Conservation (phyloP, 2,888 invertebrate genomes). For the Melieria crassipennis region DNA sequence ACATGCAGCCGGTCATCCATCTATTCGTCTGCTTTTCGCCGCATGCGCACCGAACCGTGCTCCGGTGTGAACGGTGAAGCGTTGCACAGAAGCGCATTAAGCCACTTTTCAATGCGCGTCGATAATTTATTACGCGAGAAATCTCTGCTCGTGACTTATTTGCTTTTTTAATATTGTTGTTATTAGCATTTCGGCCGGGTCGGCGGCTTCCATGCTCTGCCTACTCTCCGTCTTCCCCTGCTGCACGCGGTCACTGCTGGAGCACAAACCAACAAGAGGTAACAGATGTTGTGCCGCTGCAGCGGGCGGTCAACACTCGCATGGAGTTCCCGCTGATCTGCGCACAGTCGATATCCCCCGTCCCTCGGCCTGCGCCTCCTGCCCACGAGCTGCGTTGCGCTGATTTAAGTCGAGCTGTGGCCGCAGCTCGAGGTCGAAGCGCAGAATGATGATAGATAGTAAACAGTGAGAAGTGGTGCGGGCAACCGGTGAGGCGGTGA, state of each 20-base stretch:
- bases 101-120: slow-evolving; percentile 49
- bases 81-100: slow-evolving; percentile 51
- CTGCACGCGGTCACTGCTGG: not conserved
- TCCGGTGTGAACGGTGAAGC: slow-evolving; percentile 22
- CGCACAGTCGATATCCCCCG: not conserved
- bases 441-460: not conserved
- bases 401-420: too few species aligned
- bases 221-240: not conserved
- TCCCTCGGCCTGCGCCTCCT: not conserved
- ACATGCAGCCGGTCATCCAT: not conserved
- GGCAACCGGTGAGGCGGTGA: slow-evolving; percentile 14
- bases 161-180: slow-evolving; percentile 54
- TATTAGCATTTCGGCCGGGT: slow-evolving; percentile 24
- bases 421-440: too few species aligned
- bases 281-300: slow-evolving; percentile 50
- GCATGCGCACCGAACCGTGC: not conserved
- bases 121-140: slow-evolving; percentile 64
- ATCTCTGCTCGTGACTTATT: slow-evolving; percentile 63
- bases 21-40: not conserved
- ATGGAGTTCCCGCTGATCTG: slow-evolving; percentile 37
- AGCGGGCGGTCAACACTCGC: slow-evolving; percentile 42
- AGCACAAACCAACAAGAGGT: slow-evolving; percentile 40
- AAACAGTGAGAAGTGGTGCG: not conserved
- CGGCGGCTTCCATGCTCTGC: not conserved
- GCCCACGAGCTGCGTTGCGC: not conserved